phyloP scores from a whole-genome alignment of 2,888 invertebrate species.

The Perizoma affinitatum region DNA sequence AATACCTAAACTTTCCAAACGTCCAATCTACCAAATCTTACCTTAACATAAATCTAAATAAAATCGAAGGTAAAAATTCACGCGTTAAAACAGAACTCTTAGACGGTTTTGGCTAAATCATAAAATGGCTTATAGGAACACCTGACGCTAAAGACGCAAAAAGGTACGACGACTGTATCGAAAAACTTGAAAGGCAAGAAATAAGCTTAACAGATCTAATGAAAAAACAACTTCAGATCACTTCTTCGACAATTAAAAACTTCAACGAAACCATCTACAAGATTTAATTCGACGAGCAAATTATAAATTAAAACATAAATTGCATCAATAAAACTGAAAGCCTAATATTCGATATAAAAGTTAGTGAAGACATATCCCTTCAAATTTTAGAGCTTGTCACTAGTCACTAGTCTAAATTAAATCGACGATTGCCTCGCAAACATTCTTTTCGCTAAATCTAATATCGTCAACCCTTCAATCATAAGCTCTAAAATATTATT shows the following conservation, averaged over 20 bases:
- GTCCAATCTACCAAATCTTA: too few species aligned
- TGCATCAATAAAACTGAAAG: constrained; percentile 30
- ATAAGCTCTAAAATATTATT: constrained; percentile 33
- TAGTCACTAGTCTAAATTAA: constrained; percentile 38
- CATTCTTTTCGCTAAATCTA: constrained; percentile 43
- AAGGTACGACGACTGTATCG: too few species aligned
- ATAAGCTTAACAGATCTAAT: constrained; percentile 32
- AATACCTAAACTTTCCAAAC: too few species aligned
- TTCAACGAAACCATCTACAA: constrained; percentile 42
- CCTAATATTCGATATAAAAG: constrained; percentile 36
- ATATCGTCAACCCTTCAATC: constrained; percentile 40
- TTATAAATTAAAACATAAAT: constrained; percentile 41
- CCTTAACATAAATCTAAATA: too few species aligned
- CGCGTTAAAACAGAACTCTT: too few species aligned
- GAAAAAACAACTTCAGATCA: constrained; percentile 44
- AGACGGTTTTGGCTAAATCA: too few species aligned
- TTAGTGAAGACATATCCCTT: constrained; percentile 40
- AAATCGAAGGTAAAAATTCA: too few species aligned
- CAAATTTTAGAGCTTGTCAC: constrained; percentile 38
- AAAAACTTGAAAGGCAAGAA: constrained; percentile 41
- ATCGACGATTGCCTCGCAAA: constrained; percentile 38
- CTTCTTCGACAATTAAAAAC: constrained; percentile 39
- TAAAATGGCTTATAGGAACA: too few species aligned
- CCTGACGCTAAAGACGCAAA: too few species aligned
- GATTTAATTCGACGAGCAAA: constrained; percentile 41